These are phyloP conservation scores for Hyppa rectilinea DNA, from an alignment of 2,888 invertebrate genomes.

Conservation along the genomic window DNA sequence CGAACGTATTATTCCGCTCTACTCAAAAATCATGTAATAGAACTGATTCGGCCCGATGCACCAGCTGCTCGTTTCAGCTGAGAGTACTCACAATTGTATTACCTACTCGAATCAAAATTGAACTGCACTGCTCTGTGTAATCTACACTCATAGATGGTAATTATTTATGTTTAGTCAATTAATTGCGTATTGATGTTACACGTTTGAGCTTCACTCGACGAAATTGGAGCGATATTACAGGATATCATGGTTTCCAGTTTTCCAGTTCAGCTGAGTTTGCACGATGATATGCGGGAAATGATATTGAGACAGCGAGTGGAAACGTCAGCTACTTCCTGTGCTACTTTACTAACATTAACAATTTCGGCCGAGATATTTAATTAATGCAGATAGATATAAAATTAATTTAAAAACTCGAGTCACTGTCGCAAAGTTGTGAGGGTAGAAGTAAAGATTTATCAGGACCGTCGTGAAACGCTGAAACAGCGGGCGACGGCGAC, in stretches of 20 bases:
- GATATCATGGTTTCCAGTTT: constrained; percentile 24
- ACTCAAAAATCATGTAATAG: constrained; percentile 59
- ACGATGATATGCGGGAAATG: constrained; percentile 38
- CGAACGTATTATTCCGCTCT: constrained; percentile 52
- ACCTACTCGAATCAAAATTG: constrained; percentile 31
- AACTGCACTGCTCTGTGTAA: constrained; percentile 31
- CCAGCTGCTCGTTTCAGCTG: constrained; percentile 27
- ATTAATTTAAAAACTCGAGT: constrained; percentile 69
- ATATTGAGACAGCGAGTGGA: constrained; percentile 32
- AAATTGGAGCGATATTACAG: constrained; percentile 24
- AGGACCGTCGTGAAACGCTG: constrained; percentile 74
- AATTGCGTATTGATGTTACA: constrained; percentile 28
- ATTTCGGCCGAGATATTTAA: constrained; percentile 60
- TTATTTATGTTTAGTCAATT: constrained; percentile 46
- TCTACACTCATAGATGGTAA: constrained; percentile 27
- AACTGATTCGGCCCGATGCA: constrained; percentile 32
- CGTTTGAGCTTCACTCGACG: constrained; percentile 24
- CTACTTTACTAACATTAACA: constrained; percentile 51
- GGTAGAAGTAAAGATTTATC: constrained; percentile 74
- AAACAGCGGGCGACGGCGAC: constrained; percentile 72
- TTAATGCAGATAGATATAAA: constrained; percentile 65
- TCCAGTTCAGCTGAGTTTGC: constrained; percentile 28
- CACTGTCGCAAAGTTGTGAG: constrained; percentile 65
- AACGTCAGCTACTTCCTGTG: constrained; percentile 32
- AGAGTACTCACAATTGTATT: constrained; percentile 39